These are phyloP conservation scores for Drosophila biarmipes DNA, from an alignment of 1,140 invertebrate species.

Conservation along the genomic window DNA sequence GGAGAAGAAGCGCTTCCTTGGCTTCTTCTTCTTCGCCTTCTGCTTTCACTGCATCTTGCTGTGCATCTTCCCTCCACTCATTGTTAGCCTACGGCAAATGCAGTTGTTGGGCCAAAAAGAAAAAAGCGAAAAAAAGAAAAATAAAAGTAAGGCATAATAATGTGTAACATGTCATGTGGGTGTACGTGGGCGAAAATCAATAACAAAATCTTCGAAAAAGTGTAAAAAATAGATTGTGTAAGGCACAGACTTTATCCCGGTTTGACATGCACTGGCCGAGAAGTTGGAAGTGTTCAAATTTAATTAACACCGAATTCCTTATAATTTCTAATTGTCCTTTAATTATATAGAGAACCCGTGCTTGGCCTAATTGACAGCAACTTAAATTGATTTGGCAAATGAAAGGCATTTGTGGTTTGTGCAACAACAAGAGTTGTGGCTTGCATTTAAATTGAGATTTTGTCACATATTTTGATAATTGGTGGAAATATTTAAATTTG, in stretches of 20 bases:
- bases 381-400: not conserved
- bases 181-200: constrained; percentile 57
- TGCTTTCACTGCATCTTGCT: constrained; percentile 10
- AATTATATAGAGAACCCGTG: not conserved
- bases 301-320: not conserved
- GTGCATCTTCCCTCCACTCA: constrained; percentile 4
- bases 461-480: not conserved
- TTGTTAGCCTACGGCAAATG: constrained; percentile 54
- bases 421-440: not conserved
- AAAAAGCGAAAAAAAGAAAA: not conserved
- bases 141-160: constrained; percentile 70
- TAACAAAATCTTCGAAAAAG: constrained; percentile 44
- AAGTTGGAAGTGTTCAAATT: not conserved
- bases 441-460: not conserved
- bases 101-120: constrained; percentile 41
- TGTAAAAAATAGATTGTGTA: constrained; percentile 8
- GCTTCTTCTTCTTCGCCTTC: constrained; percentile 5
- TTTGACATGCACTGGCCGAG: constrained; percentile 16
- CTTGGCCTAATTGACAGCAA: not conserved
- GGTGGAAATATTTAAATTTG: not conserved
- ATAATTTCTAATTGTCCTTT: not conserved
- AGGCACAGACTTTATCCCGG: constrained; percentile 18
- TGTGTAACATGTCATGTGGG: constrained; percentile 39
- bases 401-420: not conserved
- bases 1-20: not conserved